Base-by-base conservation (phyloP, 2,888 invertebrate genomes). In the Metellina segmentata region DNA sequence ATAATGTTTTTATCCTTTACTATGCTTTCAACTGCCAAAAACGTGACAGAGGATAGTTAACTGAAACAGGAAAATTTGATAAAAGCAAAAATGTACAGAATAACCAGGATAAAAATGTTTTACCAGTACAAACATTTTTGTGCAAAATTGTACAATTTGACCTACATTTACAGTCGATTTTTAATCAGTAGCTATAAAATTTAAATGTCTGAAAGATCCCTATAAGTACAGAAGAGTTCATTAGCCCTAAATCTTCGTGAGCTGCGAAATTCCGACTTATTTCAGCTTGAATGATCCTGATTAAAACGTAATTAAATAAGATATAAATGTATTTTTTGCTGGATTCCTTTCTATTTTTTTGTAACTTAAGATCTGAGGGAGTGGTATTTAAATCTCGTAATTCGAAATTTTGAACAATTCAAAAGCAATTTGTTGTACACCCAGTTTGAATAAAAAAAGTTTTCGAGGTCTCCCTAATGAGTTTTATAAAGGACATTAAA, bases 401-500 rank as follows among this genome's bases (percentile, higher is more conserved):
- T 74, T 75, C 52, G 85, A 75, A 85, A 85, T 85, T 74, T 85
- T 74, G 53, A 75, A 85, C 85, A 75, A 79, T 79, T 75, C 85
- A 75, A 75, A 85, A 85, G 75, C 75, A 85, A 85, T 85, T 85
- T 85, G 34, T 85, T 61, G 34, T 16, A 34, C 13, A 74, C 53
- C 48, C 74, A 85, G 53, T 75, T 85, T 8, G 20, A 79, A 61
- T 34, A 20, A 20, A 7, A 79, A 79, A 79, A 77, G 49, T n/a
- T 51, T 16, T 19, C 13, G 19, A 19, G 16, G 13, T 13, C 16
- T 85, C n/a, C 74, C 75, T 85, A 85, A 85, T 85, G 85, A 85
- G 72, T 85, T 85, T 85, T 85, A 85, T 72, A 85, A 74, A 85
- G 74, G 61, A 34, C 75, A 75, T 85, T 85, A 85, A 61, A 75